Evolutionary conservation across 64 coral and sea anemone genomes (phyloP).

Genomic region (Hydrozoanthus tunicans): DNA sequence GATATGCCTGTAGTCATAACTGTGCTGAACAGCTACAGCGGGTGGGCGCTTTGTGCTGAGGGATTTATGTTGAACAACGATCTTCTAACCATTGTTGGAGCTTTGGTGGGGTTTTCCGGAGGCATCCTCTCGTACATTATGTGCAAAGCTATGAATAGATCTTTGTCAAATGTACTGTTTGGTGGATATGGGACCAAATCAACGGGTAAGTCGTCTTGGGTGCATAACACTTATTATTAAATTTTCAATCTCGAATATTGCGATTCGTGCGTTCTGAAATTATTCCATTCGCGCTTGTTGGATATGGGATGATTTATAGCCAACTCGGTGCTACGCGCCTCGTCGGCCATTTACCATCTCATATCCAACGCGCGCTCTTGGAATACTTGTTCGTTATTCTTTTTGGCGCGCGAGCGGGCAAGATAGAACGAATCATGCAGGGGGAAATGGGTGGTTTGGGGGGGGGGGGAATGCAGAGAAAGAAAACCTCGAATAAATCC

Average conservation of each 20-base stretch:
- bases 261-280: too few relatives aligned
- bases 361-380: too few relatives aligned
- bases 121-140: constrained; percentile 99
- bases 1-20: constrained; percentile 99
- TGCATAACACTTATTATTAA: not conserved
- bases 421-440: not conserved
- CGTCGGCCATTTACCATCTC: too few relatives aligned
- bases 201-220: constrained; percentile 69
- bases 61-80: constrained; percentile 99
- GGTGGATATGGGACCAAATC: constrained; percentile 97
- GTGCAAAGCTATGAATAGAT: constrained; percentile 99
- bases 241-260: too few relatives aligned
- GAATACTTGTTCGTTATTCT: too few relatives aligned
- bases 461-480: too few relatives aligned
- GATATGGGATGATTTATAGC: too few relatives aligned
- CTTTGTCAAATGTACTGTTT: constrained; percentile 89
- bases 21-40: constrained; percentile 98
- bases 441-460: too few relatives aligned
- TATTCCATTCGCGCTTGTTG: too few relatives aligned
- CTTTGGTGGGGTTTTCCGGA: constrained; percentile 97
- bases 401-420: too few relatives aligned
- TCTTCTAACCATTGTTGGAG: constrained; percentile 96
- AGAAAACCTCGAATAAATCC: too few relatives aligned
- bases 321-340: too few relatives aligned
- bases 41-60: constrained; percentile 98